Evolutionary conservation across 2,797 vertebrate genomes (phyloP).

Genomic region (Falco novaeseelandiae): DNA sequence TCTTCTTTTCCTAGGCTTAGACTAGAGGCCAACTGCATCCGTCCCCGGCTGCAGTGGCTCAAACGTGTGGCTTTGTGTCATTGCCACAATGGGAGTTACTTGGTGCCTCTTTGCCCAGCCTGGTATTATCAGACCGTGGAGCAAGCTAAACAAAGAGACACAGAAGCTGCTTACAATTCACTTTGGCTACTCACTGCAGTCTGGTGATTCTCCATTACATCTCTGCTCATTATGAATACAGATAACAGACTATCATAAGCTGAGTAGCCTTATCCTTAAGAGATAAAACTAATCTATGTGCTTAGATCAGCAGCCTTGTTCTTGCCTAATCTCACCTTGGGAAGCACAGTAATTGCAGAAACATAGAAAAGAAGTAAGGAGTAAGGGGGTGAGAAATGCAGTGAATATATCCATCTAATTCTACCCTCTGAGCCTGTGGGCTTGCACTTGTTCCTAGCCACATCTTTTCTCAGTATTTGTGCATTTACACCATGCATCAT

Average conservation of each 20-base stretch:
- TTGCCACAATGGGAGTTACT: background rate
- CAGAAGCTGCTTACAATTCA: background rate
- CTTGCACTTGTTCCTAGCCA: background rate
- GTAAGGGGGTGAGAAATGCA: background rate
- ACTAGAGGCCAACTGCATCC: background rate
- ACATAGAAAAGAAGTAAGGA: background rate
- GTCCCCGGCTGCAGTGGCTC: background rate
- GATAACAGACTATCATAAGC: conserved; percentile 49
- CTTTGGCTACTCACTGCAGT: conserved; percentile 15
- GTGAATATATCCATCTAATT: background rate
- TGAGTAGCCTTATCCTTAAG: conserved; percentile 2
- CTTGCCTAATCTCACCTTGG: conserved; percentile 18
- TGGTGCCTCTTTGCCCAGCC: background rate
- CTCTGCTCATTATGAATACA: conserved; percentile 46
- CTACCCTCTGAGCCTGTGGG: background rate
- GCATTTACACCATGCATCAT: background rate
- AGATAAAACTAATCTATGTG: conserved; percentile 53
- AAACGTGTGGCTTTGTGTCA: background rate
- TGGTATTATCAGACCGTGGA: background rate
- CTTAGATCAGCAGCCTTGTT: conserved; percentile 14
- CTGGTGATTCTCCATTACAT: conserved; percentile 28
- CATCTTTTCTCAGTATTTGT: background rate
- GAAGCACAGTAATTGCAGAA: background rate
- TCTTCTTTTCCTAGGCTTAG: background rate
- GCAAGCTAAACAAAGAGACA: background rate